A percentile compares a stretch with the other conserved stretches of the same genome.
phyloP scores from a whole-genome alignment of 2,113 vertebrate species.

The Clarias macrocephalus region DNA sequence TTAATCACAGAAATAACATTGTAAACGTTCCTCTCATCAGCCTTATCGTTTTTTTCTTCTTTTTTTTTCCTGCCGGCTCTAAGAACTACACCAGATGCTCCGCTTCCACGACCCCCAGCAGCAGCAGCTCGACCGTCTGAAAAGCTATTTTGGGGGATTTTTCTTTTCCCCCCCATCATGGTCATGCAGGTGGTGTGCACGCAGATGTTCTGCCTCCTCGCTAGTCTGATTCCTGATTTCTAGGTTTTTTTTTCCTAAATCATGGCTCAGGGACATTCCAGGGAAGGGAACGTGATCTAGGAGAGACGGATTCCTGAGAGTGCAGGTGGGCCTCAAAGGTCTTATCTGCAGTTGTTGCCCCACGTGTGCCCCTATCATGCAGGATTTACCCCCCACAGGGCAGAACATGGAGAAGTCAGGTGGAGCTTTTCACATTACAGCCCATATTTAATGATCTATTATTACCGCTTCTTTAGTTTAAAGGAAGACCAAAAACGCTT shows the following conservation, averaged over 20 bases:
- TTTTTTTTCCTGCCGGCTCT: neutral
- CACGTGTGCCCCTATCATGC: neutral
- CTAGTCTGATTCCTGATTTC: neutral
- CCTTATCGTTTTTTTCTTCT: neutral
- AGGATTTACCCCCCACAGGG: neutral
- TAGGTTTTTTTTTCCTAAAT: neutral
- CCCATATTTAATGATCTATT: neutral
- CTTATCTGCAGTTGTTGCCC: constrained; percentile 31
- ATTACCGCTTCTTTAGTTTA: too few relatives aligned
- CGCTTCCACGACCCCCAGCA: neutral
- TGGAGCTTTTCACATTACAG: neutral
- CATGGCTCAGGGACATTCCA: neutral
- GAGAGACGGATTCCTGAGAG: constrained; percentile 18
- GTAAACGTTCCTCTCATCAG: constrained; percentile 25
- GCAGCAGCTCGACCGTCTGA: neutral
- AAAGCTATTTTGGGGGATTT: neutral
- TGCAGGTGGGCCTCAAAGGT: constrained; percentile 37
- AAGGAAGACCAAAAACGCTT: neutral
- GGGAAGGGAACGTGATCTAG: constrained; percentile 25
- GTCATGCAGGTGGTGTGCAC: neutral
- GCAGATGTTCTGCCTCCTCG: neutral
- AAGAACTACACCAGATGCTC: constrained; percentile 7
- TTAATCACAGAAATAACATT: constrained; percentile 15
- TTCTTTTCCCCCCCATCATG: too few relatives aligned
- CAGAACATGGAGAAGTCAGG: neutral